Evolutionary conservation across 2,797 vertebrate species (phyloP).

Genomic region (Balearica regulorum): DNA sequence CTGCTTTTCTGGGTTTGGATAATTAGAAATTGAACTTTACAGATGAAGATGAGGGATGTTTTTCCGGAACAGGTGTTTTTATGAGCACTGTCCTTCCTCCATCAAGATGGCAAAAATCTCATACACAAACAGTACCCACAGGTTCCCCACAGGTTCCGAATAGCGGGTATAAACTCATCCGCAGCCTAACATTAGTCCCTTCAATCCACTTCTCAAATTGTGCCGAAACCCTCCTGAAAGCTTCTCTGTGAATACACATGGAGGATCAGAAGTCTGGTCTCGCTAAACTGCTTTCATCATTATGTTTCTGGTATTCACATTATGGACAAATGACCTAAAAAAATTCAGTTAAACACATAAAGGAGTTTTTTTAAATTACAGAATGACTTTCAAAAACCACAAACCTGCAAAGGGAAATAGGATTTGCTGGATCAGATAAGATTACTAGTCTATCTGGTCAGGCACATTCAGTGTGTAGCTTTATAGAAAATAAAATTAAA

Average conservation of each 20-base stretch:
- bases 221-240: neutral
- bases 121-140: neutral
- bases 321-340: conserved; percentile 56
- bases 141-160: neutral
- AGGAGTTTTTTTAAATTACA: neutral
- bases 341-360: conserved; percentile 39
- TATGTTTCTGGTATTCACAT: conserved; percentile 43
- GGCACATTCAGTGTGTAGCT: neutral
- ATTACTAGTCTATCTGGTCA: conserved; percentile 9
- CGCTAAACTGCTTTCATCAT: conserved; percentile 36
- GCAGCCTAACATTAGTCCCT: neutral
- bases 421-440: conserved; percentile 58
- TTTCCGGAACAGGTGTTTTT: neutral
- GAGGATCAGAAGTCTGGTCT: conserved; percentile 35
- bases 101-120: neutral
- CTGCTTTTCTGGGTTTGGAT: neutral
- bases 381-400: conserved; percentile 39
- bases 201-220: neutral
- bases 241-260: neutral
- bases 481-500: neutral
- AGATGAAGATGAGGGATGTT: neutral
- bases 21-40: neutral
- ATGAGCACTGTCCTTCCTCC: neutral
- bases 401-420: conserved; percentile 44
- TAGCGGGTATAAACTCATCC: neutral